Conservation (phyloP, 1,140 invertebrate species). For the Heliothis virescens region DNA sequence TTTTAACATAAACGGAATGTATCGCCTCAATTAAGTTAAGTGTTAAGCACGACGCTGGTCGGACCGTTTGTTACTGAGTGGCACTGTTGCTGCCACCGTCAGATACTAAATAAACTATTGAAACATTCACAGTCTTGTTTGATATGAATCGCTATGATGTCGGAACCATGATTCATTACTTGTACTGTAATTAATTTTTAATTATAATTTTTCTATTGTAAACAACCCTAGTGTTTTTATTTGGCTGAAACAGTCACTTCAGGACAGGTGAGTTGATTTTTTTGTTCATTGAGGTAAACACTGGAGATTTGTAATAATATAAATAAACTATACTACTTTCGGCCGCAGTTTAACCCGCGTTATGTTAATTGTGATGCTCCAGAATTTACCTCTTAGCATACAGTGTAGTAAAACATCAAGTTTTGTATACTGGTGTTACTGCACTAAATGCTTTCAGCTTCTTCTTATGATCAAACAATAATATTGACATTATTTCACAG, state of each 20-base stretch:
- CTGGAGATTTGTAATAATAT: not conserved
- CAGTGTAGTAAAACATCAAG: not conserved
- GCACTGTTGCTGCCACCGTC: not conserved
- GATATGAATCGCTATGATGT: constrained; percentile 59
- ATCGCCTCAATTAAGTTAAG: constrained; percentile 49
- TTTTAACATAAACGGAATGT: constrained; percentile 43
- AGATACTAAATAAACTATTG: constrained; percentile 41
- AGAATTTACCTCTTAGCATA: not conserved
- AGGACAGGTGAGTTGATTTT: constrained; percentile 53
- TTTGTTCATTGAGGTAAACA: not conserved
- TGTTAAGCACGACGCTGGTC: constrained; percentile 48
- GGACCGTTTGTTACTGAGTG: constrained; percentile 34
- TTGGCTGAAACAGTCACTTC: constrained; percentile 23
- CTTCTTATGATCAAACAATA: not conserved
- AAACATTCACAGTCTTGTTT: constrained; percentile 51
- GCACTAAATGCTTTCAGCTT: not conserved
- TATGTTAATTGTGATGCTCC: not conserved
- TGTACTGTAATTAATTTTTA: constrained; percentile 86
- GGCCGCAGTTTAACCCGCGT: too few species aligned
- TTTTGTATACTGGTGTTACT: not conserved
- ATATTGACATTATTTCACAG: not conserved
- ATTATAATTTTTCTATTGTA: constrained; percentile 85
- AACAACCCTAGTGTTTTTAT: constrained; percentile 62
- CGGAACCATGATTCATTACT: constrained; percentile 72
- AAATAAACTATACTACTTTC: too few species aligned